Conservation (phyloP, 2,797 vertebrate species). For the Coracias cyanogaster region DNA sequence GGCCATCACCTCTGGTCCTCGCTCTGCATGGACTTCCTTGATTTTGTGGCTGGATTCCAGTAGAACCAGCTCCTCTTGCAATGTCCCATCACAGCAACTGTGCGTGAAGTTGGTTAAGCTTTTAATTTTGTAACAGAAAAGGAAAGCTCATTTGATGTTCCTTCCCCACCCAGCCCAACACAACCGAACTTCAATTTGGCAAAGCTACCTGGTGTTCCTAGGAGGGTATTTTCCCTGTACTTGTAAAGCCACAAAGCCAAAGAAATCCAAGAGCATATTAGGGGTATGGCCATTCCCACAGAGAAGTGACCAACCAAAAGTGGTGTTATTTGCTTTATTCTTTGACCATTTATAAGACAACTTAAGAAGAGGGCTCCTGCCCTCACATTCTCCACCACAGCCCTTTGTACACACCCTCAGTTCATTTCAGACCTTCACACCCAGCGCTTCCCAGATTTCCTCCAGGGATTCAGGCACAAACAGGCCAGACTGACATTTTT, state of each 20-base stretch:
- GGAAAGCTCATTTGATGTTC: neutral
- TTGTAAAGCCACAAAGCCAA: neutral
- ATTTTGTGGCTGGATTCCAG: neutral
- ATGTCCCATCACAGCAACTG: neutral
- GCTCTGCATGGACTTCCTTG: too few relatives aligned
- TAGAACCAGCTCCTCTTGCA: neutral
- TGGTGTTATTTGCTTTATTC: neutral
- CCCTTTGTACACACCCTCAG: neutral
- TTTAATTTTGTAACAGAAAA: neutral
- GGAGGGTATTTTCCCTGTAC: neutral
- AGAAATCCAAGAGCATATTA: neutral
- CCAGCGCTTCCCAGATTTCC: neutral
- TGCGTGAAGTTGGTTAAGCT: neutral
- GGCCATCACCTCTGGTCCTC: neutral
- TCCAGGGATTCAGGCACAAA: neutral
- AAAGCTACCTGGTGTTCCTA: neutral
- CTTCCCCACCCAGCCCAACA: neutral
- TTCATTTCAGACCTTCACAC: neutral
- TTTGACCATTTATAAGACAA: neutral
- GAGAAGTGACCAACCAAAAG: neutral
- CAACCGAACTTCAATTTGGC: neutral
- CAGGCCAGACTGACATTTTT: neutral
- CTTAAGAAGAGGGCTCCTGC: neutral
- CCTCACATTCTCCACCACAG: fast-evolving
- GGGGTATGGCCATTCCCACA: neutral